These are phyloP conservation scores for Stylophora pistillata DNA, from an alignment of 64 coral and sea anemone species.

Conservation along the genomic window DNA sequence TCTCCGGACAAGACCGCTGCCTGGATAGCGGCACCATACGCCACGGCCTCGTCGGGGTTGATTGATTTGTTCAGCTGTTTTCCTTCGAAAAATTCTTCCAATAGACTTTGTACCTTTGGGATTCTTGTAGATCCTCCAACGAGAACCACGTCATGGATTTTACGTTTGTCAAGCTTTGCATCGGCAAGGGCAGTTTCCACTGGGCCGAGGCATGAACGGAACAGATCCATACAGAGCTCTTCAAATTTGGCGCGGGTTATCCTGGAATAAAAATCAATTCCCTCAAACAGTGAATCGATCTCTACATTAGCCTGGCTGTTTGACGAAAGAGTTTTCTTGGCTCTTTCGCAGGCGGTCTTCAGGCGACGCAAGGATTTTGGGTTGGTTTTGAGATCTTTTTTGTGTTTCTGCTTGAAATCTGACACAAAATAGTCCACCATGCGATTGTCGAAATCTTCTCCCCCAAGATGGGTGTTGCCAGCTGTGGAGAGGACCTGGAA, in stretches of 20 bases:
- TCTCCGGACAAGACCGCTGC: constrained; percentile 78
- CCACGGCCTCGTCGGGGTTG: constrained; percentile 89
- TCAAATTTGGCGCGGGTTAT: constrained; percentile 84
- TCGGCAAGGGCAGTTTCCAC: constrained; percentile 68
- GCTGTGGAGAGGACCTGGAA: constrained; percentile 87
- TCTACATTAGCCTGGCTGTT: constrained; percentile 70
- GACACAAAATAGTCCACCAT: constrained; percentile 72
- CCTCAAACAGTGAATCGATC: constrained; percentile 76
- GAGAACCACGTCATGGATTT: constrained; percentile 75
- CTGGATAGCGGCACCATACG: constrained; percentile 83
- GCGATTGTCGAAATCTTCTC: constrained; percentile 90
- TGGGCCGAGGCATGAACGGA: constrained; percentile 73
- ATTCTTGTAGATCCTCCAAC: constrained; percentile 88
- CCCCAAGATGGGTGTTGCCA: constrained; percentile 89
- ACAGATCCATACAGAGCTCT: constrained; percentile 85
- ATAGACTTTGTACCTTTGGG: constrained; percentile 67
- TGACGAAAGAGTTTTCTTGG: constrained; percentile 74
- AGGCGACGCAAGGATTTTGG: constrained; percentile 62
- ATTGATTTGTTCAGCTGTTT: constrained; percentile 83
- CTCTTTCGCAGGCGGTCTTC: constrained; percentile 82
- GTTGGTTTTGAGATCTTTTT: constrained; percentile 69
- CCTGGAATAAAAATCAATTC: constrained; percentile 78
- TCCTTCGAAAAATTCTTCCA: constrained; percentile 63
- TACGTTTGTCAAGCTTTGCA: constrained; percentile 64
- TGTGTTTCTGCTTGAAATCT: constrained; percentile 77